Evolutionary conservation across 2,888 invertebrate genomes (phyloP), one percentile per base, ranked within the genome.

Genomic region (Synergus laeviventris): DNA sequence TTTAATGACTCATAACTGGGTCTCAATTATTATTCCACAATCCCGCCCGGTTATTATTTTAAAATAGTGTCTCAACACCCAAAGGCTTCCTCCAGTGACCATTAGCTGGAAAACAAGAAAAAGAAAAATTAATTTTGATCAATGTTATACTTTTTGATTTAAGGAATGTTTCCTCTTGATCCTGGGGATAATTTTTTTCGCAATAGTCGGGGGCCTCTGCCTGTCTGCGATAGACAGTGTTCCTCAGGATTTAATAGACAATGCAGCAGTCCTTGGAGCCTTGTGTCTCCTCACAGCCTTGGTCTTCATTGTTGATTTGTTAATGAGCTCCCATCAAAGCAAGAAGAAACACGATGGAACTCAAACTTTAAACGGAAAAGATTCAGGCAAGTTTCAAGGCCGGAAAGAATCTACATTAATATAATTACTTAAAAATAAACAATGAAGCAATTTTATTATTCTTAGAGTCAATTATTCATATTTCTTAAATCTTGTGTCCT

Each of bases 151-250:
- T 54, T 18, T 73, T 54, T 74, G 61, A 74, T 84, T 94, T 75
- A 91, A 94, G 86, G 95, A 95, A 88, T 92, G 93, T n/a, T 92
- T 94, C 78, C 91, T 95, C 73, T 92, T 96, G n/a, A 94, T 94
- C 12, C 91, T 95, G 76, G 95, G 96, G 5, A 92, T 95, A 79
- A 91, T 95, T 80, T 92, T 95, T 84, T 95, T 95, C 88, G 92
- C 94, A 62, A 92, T 94, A 74, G 91, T 95, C 84, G 95, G 95
- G 85, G 94, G 94, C 82, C 91, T 95, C 84, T 94, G 94, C 79
- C 92, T 95, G 78, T 94, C 95, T 3, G 94, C 95, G 4, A 91
- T 95, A 85, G 96, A 96, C 86, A 94, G 94, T 18, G 93, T 95
- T 3, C 95, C 95, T 0, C 91, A 92, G 14, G 93, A 94, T 77